Base-by-base conservation (phyloP, 1,140 invertebrate genomes). In the Aleiodes sp. region DNA sequence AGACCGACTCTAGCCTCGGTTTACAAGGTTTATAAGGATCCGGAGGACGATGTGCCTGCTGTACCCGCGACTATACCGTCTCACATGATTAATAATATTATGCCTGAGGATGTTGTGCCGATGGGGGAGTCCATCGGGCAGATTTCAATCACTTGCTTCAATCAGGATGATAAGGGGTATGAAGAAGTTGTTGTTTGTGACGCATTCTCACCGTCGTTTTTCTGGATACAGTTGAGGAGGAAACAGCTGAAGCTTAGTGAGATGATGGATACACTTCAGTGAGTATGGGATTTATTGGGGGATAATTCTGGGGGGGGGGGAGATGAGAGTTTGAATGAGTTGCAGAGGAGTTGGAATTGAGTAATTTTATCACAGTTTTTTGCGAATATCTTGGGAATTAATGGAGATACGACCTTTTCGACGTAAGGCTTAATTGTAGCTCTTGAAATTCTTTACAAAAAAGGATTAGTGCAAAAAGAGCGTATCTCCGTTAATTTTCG, bases 201-300 rank as follows among this genome's bases (percentile, higher is more conserved):
- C 64, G 75, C 81, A 4, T 85, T 82, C 46, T 76, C 78, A 39
- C 84, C 84, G 2, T 78, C 78, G 0, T 84, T 85, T 33, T 86
- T 86, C 35, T 86, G 84, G 84, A 70, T 85, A 52, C 74, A 76
- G 6, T 70, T 80, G 9, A 26, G 71, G 0, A 71, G 76, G 37
- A 78, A 76, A 10, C 35, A 24, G 26, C 63, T 28, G 2, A 57
- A 24, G 19, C 76, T 83, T 26, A 61, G 72, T 2, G 10, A 19
- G 10, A 57, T 85, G 2, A 85, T 85, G 83, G n/a, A 64, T 1
- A 57, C 73, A 1, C 56, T 86, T 10, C 56, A 70, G 84, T 85
- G 73, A 75, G 77, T 76, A 72, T 28, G 29, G 29, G n/a, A n/a
- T n/a, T n/a, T n/a, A n/a, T n/a, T n/a, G n/a, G n/a, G n/a, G n/a